Percentiles rank a stretch among this genome's conserved stretches.
These are phyloP conservation scores for Uropetala carovei DNA, from an alignment of 2,888 invertebrate species.

Conservation along the genomic window DNA sequence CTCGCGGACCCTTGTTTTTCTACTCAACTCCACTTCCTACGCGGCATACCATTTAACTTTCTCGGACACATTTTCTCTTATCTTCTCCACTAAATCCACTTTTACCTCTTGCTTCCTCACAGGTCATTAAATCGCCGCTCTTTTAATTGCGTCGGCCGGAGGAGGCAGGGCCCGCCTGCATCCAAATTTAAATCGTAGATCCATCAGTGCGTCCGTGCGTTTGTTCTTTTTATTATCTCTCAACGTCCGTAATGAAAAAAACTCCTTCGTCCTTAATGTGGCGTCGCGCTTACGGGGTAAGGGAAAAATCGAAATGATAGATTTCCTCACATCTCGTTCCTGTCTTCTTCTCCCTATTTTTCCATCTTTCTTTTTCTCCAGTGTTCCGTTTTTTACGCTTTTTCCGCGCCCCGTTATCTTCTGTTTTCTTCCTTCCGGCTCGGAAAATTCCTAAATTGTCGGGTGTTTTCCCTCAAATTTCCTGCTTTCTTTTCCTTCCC, in stretches of 20 bases:
- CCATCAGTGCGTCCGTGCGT: not conserved
- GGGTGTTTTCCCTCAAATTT: no score
- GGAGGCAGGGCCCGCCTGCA: not conserved
- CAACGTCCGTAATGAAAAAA: not conserved
- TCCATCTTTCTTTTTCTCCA: not conserved
- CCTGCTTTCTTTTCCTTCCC: no score
- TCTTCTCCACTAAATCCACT: not conserved
- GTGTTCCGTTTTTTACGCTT: not conserved
- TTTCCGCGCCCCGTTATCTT: no score
- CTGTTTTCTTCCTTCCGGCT: no score
- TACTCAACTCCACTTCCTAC: no score
- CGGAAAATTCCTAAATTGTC: no score
- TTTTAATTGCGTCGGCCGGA: not conserved
- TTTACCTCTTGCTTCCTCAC: not conserved
- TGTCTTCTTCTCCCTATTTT: not conserved
- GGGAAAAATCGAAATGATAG: not conserved
- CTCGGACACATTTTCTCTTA: not conserved
- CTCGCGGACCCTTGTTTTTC: no score
- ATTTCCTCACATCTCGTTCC: not conserved
- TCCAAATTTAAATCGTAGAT: not conserved
- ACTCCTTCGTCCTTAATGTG: not conserved
- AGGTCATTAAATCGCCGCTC: not conserved
- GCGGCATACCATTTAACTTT: not conserved
- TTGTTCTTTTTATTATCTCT: not conserved
- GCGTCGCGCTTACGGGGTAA: not conserved